Conservation (phyloP, 2,113 vertebrate genomes). For the Pangasianodon hypophthalmus region DNA sequence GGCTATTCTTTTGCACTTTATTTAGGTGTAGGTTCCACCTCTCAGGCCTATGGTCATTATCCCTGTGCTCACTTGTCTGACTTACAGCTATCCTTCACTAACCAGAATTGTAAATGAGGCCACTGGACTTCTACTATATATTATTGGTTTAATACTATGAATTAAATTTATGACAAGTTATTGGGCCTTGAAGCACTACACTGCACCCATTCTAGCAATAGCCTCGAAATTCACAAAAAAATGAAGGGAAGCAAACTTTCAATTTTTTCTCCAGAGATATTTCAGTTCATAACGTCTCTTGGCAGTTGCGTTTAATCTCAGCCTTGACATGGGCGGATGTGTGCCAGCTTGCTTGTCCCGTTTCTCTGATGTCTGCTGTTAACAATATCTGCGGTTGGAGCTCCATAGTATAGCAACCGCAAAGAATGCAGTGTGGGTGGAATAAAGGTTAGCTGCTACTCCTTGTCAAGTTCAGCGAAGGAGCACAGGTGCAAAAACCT, state of each 20-base stretch:
- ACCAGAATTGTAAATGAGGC: neutral
- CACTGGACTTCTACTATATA: neutral
- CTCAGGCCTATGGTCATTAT: conserved; percentile 30
- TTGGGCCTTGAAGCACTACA: neutral
- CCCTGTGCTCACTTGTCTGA: neutral
- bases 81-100: conserved; percentile 5
- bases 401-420: conserved; percentile 66
- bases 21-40: conserved; percentile 42
- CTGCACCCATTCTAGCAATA: neutral
- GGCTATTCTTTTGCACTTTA: conserved; percentile 46
- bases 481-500: conserved; percentile 58
- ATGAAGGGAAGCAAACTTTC: neutral
- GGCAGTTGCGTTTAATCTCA: conserved; percentile 45
- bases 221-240: neutral
- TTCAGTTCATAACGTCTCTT: neutral
- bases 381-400: conserved; percentile 67
- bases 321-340: conserved; percentile 43
- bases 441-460: conserved; percentile 65
- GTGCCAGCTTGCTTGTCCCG: conserved; percentile 55
- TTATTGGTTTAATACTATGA: neutral
- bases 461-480: conserved; percentile 54
- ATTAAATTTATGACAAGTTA: neutral
- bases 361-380: conserved; percentile 65
- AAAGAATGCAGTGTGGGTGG: conserved; percentile 73
- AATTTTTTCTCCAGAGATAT: neutral